phyloP scores from a whole-genome alignment of 2,113 vertebrate species.

The Coryphaenoides rupestris region DNA sequence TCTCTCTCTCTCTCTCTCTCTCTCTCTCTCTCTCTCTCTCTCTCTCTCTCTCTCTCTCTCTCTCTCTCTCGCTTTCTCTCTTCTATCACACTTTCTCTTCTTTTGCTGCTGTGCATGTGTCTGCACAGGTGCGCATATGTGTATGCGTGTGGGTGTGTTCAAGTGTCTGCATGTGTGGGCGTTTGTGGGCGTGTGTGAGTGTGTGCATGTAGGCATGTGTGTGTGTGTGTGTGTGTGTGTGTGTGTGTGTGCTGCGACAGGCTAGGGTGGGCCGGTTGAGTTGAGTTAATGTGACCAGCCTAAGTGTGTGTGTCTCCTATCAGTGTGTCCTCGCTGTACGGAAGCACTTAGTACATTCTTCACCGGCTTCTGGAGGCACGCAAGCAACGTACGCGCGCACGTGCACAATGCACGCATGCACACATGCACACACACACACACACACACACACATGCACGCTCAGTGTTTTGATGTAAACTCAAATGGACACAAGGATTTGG shows the following conservation, averaged over 20 bases:
- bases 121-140: neutral
- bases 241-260: slow-evolving; percentile 26
- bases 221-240: slow-evolving; percentile 21
- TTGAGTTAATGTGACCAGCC: slow-evolving; percentile 61
- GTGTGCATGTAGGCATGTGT: neutral
- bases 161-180: neutral
- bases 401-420: neutral
- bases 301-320: slow-evolving; percentile 69
- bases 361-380: slow-evolving; percentile 33
- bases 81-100: no score
- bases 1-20: slow-evolving; percentile 4
- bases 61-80: slow-evolving; percentile 4
- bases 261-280: slow-evolving; percentile 42
- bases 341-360: slow-evolving; percentile 58
- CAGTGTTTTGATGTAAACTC: slow-evolving; percentile 60
- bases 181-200: neutral
- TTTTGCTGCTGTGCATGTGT: neutral
- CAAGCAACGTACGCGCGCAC: slow-evolving; percentile 19
- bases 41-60: neutral
- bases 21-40: neutral
- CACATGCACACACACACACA: slow-evolving; percentile 14
- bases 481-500: slow-evolving; percentile 52
- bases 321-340: slow-evolving; percentile 70
- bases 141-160: neutral
- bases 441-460: slow-evolving; percentile 7